Evolutionary conservation across 23 tunicate species (phyloP).

Genomic region (Halocynthia aurantium): DNA sequence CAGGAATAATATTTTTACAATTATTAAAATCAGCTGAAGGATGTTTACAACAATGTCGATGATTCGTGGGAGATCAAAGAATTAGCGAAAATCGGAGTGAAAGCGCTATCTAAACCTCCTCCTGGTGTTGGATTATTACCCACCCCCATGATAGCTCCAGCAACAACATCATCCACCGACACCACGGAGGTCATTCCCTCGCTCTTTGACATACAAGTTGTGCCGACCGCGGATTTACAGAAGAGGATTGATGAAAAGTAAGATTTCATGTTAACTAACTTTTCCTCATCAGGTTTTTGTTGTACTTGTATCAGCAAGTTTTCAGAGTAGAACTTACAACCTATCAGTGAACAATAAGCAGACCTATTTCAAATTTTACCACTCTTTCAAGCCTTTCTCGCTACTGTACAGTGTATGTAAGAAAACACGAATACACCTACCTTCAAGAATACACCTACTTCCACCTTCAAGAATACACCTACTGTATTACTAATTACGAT

Average conservation of each 20-base stretch:
- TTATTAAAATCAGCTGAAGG: slow-evolving; percentile 38
- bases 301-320: too few species aligned
- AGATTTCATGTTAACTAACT: not conserved
- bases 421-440: too few species aligned
- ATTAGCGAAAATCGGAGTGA: slow-evolving; percentile 64
- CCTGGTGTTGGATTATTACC: slow-evolving; percentile 82
- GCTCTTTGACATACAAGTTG: slow-evolving; percentile 52
- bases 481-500: too few species aligned
- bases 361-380: too few species aligned
- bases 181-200: slow-evolving; percentile 33
- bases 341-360: too few species aligned
- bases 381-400: too few species aligned
- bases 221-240: slow-evolving; percentile 59
- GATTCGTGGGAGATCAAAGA: slow-evolving; percentile 75
- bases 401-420: not conserved
- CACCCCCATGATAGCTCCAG: slow-evolving; percentile 38
- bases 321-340: too few species aligned
- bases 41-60: slow-evolving; percentile 36
- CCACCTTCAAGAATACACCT: too few species aligned
- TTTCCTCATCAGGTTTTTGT: not conserved
- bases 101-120: slow-evolving; percentile 75
- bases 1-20: not conserved
- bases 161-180: not conserved
- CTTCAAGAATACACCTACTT: too few species aligned
- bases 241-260: slow-evolving; percentile 64